These are phyloP conservation scores for Platichthys flesus DNA, from an alignment of 2,113 vertebrate species.

Conservation along the genomic window DNA sequence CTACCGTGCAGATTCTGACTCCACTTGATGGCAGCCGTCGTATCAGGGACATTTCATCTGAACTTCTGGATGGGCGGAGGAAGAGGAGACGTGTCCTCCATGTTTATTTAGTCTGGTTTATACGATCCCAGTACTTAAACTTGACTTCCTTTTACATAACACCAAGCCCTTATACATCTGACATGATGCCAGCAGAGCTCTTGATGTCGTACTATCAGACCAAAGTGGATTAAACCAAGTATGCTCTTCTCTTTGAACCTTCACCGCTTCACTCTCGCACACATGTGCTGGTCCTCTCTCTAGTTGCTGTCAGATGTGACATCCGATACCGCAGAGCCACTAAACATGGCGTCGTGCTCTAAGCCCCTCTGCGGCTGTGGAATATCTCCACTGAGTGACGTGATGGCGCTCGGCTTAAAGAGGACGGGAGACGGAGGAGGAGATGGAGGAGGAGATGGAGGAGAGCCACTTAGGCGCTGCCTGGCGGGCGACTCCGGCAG, in stretches of 20 bases:
- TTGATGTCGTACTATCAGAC: constrained; percentile 1
- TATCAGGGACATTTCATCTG: no score
- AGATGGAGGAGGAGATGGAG: constrained; percentile 18
- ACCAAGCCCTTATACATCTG: not conserved
- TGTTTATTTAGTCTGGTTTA: no score
- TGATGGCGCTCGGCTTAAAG: constrained; percentile 63
- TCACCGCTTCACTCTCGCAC: not conserved
- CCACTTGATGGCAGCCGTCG: no score
- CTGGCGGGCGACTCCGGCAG: constrained; percentile 50
- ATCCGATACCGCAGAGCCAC: constrained; percentile 56
- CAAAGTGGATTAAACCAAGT: constrained; percentile 1
- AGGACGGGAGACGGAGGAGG: constrained; percentile 45
- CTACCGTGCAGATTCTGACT: no score
- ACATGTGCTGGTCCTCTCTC: constrained; percentile 35
- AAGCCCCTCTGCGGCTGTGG: constrained; percentile 62
- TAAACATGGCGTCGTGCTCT: constrained; percentile 67
- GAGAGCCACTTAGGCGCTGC: constrained; percentile 55
- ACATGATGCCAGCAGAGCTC: not conserved
- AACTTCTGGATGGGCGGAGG: no score
- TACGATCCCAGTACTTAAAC: no score
- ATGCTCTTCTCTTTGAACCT: constrained; percentile 49
- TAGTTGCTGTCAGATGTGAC: constrained; percentile 63
- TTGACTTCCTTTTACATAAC: no score
- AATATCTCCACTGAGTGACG: constrained; percentile 70
- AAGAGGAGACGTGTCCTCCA: no score